Evolutionary conservation across 2,113 vertebrate species (phyloP), one percentile per base, ranked within the genome.

Genomic region (Anoplopoma fimbria): DNA sequence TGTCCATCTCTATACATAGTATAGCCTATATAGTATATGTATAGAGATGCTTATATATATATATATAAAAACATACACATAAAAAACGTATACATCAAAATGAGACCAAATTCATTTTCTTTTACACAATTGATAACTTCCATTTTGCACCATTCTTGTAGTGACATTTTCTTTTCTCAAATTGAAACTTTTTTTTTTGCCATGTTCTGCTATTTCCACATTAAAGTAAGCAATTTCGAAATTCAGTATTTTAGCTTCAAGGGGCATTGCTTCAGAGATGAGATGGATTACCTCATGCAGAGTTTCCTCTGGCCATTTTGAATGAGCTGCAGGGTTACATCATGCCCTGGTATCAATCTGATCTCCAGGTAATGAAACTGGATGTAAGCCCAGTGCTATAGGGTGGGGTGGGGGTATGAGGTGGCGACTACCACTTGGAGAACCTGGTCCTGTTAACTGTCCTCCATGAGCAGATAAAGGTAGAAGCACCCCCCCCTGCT

Each of bases 401-500:
- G 14, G 14, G 42, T 15, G 25, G 38, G 8, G 7, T 34, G 33
- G 31, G 15, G 14, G n/a, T n/a, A n/a, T n/a, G n/a, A n/a, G n/a
- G n/a, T n/a, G n/a, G n/a, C n/a, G n/a, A n/a, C n/a, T n/a, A n/a
- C n/a, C n/a, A n/a, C n/a, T n/a, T 25, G 36, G 31, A 36, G 5
- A 29, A 17, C 1, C 57, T 0, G 51, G 25, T 45, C 69, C 61
- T 38, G 17, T 21, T 57, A 2, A 67, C 25, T 27, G 9, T 12
- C 36, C 34, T 33, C n/a, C 3, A 61, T 42, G 45, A 65, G 33
- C 34, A 42, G 17, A 34, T 76, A 55, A 25, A 40, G 21, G 47
- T 69, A 38, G 55, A 47, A 79, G 12, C 12, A 29, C 79, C 31
- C 75, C 80, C 80, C 70, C 15, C 80, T 75, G 60, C 33, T 75